Evolutionary conservation across 2,888 invertebrate genomes (phyloP), one percentile per base, ranked within the genome.

Genomic region (Eristalis pertinax): DNA sequence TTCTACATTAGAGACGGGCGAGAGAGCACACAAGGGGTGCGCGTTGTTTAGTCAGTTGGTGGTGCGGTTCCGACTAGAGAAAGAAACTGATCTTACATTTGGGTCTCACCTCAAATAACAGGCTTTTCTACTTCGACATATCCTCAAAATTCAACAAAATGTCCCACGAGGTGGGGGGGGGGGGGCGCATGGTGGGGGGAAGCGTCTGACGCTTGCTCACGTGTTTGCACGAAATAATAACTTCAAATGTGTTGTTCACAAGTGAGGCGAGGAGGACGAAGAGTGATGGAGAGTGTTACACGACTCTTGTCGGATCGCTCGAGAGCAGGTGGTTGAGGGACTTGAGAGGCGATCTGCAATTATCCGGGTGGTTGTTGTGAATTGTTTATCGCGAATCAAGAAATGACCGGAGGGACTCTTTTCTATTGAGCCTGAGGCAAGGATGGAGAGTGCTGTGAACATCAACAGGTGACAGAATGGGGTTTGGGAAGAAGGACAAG

Each of bases 1-100:
- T 80, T 74, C 24, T 56, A 70, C 75, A 75, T 63, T 67, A 80
- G 63, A 70, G 75, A 70, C 26, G 80, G 56, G 38, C 24, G 26
- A 11, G 38, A 38, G 19, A 22, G 38, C 19, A 43, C 62, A 80
- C 85, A 85, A 85, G 85, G 81, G 76, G 81, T 85, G 76, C 32
- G 32, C 72, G 68, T 85, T 85, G 81, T 81, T 77, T 69, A 72
- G 80, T 62, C 81, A 81, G 76, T 84, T 81, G 68, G 56, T 76
- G 70, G n/a, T n/a, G n/a, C n/a, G 60, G n/a, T 0, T 26, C 56
- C 43, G 10, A 62, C 19, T 76, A 22, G 24, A 13, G 3, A 35
- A 60, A 29, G 32, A 38, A 50, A 65, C 50, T 56, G 41, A 60
- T 58, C 60, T 22, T 15, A 76, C 58, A 65, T 77, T 50, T 62